A percentile compares a stretch with the other conserved stretches of the same genome.
phyloP scores from a whole-genome alignment of 2,888 invertebrate genomes.

The Ophion costatus region DNA sequence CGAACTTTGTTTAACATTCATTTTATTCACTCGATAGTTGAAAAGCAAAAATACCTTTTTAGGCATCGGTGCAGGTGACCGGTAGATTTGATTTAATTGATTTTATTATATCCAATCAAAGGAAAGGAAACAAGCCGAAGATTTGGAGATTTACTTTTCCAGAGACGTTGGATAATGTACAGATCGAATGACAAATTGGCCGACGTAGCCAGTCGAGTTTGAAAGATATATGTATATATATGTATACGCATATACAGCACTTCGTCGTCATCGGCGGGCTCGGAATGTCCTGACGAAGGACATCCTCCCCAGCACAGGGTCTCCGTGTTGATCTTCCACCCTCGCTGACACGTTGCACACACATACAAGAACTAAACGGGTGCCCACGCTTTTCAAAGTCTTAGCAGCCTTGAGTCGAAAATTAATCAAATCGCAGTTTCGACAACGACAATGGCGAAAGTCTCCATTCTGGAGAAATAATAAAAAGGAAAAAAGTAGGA shows the following conservation, averaged over 20 bases:
- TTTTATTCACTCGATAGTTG: too few species aligned
- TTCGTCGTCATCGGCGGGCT: slow-evolving; percentile 65
- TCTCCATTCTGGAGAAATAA: neutral
- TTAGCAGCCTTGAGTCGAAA: slow-evolving; percentile 27
- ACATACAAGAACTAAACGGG: slow-evolving; percentile 4
- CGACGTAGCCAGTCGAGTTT: slow-evolving; percentile 63
- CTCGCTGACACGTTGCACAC: slow-evolving; percentile 57
- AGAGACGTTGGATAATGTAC: too few species aligned
- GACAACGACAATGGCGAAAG: too few species aligned
- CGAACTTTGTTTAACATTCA: too few species aligned
- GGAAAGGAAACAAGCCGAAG: too few species aligned
- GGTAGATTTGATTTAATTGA: too few species aligned
- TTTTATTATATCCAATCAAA: too few species aligned
- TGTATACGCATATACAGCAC: neutral
- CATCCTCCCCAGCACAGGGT: slow-evolving; percentile 66
- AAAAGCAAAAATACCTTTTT: too few species aligned
- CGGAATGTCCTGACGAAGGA: slow-evolving; percentile 62
- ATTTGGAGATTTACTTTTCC: too few species aligned
- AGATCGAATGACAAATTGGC: slow-evolving; percentile 47
- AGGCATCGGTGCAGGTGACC: too few species aligned
- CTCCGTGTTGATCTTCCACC: slow-evolving; percentile 65
- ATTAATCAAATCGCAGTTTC: neutral
- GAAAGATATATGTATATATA: slow-evolving; percentile 62
- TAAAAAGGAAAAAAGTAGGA: neutral
- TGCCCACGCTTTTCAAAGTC: slow-evolving; percentile 64